phyloP scores from a whole-genome alignment of 2,113 vertebrate genomes.

The Hydropotes inermis region DNA sequence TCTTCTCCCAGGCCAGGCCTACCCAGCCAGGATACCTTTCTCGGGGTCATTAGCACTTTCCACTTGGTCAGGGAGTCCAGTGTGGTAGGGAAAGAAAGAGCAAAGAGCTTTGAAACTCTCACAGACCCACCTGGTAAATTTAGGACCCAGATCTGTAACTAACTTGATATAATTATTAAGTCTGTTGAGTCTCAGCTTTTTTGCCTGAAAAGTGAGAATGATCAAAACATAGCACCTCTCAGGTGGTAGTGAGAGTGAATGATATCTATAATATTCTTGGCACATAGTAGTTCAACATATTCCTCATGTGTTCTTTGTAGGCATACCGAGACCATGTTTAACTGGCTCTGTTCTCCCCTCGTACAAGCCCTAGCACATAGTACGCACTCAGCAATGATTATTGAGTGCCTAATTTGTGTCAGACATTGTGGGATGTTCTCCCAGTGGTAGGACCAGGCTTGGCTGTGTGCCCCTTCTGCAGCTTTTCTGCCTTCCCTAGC shows the following conservation, averaged over 20 bases:
- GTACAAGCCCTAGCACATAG: background rate
- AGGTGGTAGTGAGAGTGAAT: background rate
- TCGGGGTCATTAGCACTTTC: background rate
- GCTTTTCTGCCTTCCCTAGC: background rate
- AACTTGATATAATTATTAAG: background rate
- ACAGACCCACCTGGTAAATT: background rate
- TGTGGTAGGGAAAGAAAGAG: background rate
- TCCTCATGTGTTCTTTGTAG: background rate
- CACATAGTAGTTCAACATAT: background rate
- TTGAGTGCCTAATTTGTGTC: background rate
- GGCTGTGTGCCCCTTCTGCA: background rate
- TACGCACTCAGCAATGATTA: background rate
- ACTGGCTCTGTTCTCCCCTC: background rate
- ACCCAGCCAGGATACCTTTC: background rate
- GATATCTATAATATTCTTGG: background rate
- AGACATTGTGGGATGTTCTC: background rate
- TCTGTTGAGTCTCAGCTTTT: background rate
- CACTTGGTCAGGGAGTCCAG: background rate
- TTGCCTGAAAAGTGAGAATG: slow-evolving; percentile 1
- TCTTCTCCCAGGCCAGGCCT: background rate
- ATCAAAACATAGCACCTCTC: background rate
- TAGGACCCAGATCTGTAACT: background rate
- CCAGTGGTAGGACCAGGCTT: background rate
- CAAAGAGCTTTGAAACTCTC: background rate
- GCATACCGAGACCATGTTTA: background rate